Conservation (phyloP, 2,888 invertebrate species). For the Ichneumon xanthorius region DNA sequence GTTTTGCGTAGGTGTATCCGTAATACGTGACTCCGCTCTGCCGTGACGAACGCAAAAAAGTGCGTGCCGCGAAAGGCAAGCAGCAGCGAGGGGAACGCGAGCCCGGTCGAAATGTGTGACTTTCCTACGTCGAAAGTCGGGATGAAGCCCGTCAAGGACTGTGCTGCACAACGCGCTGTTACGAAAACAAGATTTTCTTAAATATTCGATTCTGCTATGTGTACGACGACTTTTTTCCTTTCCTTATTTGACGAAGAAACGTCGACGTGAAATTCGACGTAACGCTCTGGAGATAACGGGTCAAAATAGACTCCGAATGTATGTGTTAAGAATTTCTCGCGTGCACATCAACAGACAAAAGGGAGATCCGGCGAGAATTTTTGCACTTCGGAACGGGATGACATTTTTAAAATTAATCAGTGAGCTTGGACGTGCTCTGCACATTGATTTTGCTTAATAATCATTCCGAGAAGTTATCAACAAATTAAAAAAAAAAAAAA, state of each 20-base stretch:
- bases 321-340: not conserved
- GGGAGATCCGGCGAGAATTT: not conserved
- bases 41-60: not conserved
- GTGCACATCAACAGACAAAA: not conserved
- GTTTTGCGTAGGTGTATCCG: not conserved
- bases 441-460: not conserved
- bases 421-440: not conserved
- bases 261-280: not conserved
- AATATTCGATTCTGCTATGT: not conserved
- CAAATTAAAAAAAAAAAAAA: no score
- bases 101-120: not conserved
- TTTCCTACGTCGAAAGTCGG: constrained; percentile 20
- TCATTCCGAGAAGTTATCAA: not conserved
- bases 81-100: not conserved
- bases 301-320: not conserved
- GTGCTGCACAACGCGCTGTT: not conserved
- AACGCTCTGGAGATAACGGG: not conserved
- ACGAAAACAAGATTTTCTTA: constrained; percentile 12
- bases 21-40: not conserved
- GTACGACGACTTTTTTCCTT: not conserved
- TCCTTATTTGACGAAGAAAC: not conserved
- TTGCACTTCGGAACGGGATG: not conserved
- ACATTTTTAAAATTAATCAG: not conserved
- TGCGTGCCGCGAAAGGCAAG: not conserved
- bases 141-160: constrained; percentile 47